Percentiles rank a stretch among this genome's conserved stretches.
Conservation (phyloP, 92 coral and sea anemone genomes). For the Isaurus tuberculatus region DNA sequence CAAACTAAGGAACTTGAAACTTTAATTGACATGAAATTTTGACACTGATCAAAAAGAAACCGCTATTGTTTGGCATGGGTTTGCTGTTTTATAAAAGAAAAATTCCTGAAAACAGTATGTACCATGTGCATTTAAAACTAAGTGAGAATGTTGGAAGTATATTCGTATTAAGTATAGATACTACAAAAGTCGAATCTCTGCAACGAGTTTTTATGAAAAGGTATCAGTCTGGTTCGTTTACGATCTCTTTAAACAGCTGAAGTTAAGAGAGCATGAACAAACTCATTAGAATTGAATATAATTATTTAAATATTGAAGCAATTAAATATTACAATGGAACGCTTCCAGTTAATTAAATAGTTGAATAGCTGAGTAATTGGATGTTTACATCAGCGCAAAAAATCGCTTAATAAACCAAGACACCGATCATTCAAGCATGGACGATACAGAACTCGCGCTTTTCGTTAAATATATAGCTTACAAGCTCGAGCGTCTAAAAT, state of each 20-base stretch:
- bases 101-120: too few species aligned
- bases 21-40: too few species aligned
- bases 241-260: neutral
- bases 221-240: too few species aligned
- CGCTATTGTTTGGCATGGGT: too few species aligned
- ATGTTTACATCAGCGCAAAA: neutral
- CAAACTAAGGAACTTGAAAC: too few species aligned
- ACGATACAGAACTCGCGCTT: neutral
- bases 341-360: neutral
- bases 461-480: neutral
- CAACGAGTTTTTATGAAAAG: too few species aligned
- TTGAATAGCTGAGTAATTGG: neutral
- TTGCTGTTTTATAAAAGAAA: too few species aligned
- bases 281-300: neutral
- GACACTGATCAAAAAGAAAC: too few species aligned
- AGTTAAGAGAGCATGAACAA: neutral
- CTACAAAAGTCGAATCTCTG: too few species aligned
- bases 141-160: too few species aligned
- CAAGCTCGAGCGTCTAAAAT: neutral
- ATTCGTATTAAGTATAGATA: too few species aligned
- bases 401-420: neutral
- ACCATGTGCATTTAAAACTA: too few species aligned
- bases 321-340: neutral
- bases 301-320: neutral
- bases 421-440: neutral